Evolutionary conservation across 2,888 invertebrate genomes (phyloP), one percentile per base, ranked within the genome.

Genomic region (Rhingia rostrata): DNA sequence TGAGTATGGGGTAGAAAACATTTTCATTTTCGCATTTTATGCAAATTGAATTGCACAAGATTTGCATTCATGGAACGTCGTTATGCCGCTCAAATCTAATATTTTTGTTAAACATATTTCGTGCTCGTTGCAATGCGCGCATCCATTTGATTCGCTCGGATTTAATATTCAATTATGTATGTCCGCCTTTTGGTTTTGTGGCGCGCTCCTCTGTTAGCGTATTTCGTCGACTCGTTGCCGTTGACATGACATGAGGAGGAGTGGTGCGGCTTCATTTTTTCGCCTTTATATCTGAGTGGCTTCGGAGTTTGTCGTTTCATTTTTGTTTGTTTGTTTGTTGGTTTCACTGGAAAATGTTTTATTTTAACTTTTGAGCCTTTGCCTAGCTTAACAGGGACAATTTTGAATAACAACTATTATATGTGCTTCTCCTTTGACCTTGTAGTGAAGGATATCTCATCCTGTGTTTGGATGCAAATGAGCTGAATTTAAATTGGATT

Each of bases 31-130:
- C 79, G 69, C 84, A 78, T 79, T 84, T 84, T 79, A 84, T 84
- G 84, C 84, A 79, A 84, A 84, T 84, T 84, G 69, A 79, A 84
- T 84, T 84, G 84, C 84, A 84, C 6, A 79, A 67, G 79, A 84
- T 84, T 84, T 84, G 84, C 84, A 84, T 84, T 84, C 84, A 84
- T 74, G 84, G 49, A 79, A 84, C 64, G 58, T 84, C 74, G 78
- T 84, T 79, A 79, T 73, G 78, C 78, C 84, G 60, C 79, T 79
- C 79, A 84, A 84, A 84, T 84, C 84, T 84, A 84, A 84, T 84
- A 84, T 84, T 84, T 53, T 74, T 69, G 84, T 74, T 84, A 84
- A 84, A 84, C 84, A 84, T 84, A 84, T 84, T 84, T 84, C 74
- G 79, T 79, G 74, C 84, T 84, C 64, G 79, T 74, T 79, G 84